phyloP scores from a whole-genome alignment of 2,113 vertebrate species.

The Nettapus auritus region DNA sequence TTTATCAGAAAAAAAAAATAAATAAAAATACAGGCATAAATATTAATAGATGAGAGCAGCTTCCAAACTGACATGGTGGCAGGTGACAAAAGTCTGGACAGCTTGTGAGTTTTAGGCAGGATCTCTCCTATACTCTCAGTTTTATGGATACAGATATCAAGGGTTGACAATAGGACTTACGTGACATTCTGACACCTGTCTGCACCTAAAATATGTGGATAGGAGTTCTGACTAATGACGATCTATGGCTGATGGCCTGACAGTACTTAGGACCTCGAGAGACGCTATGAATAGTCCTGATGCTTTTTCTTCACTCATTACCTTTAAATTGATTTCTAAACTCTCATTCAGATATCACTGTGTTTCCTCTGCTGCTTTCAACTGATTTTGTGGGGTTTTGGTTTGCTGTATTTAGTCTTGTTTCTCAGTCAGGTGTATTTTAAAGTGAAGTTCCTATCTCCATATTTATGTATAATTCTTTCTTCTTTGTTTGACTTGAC shows the following conservation, averaged over 20 bases:
- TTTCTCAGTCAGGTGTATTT: neutral
- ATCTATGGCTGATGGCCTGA: neutral
- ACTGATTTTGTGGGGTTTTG: neutral
- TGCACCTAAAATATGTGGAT: neutral
- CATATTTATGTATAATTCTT: neutral
- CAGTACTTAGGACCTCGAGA: neutral
- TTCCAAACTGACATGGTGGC: neutral
- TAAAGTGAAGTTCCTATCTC: neutral
- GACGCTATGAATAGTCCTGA: neutral
- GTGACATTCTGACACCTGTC: constrained; percentile 65
- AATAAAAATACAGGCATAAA: constrained; percentile 47
- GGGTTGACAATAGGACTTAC: constrained; percentile 55
- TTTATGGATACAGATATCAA: constrained; percentile 74
- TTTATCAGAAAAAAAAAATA: constrained; percentile 4
- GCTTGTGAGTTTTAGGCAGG: constrained; percentile 50
- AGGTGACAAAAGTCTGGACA: constrained; percentile 57
- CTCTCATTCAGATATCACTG: neutral
- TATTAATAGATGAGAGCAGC: constrained; percentile 68
- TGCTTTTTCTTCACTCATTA: neutral
- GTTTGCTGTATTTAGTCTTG: neutral
- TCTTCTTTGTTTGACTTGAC: neutral
- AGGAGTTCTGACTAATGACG: neutral
- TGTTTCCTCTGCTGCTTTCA: neutral
- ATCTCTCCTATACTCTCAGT: neutral
- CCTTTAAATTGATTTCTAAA: neutral